Evolutionary conservation across 2,797 vertebrate species (phyloP).

Genomic region (Crax fasciolata): DNA sequence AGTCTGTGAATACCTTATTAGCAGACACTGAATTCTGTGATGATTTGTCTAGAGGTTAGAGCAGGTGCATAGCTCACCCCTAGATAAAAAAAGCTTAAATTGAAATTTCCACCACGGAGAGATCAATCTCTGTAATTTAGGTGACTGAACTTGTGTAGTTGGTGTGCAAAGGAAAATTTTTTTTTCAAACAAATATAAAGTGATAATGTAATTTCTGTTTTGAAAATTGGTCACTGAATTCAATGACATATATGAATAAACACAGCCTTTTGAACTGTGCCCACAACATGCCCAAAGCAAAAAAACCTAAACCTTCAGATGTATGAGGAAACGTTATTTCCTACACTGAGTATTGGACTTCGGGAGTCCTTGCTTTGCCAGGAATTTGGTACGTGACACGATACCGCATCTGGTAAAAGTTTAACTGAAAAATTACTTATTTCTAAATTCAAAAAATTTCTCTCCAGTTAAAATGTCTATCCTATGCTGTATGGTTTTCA

Average conservation of each 20-base stretch:
- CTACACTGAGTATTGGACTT: background rate
- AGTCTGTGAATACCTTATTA: background rate
- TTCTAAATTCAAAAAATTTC: background rate
- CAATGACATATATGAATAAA: background rate
- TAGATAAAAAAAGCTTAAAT: conserved; percentile 36
- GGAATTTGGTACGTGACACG: background rate
- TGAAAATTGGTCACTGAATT: background rate
- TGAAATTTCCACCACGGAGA: background rate
- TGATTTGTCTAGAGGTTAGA: background rate
- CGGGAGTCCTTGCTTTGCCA: background rate
- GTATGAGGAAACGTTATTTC: background rate
- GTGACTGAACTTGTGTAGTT: background rate
- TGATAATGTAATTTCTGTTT: background rate
- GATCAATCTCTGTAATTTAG: conserved; percentile 2
- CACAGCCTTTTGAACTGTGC: background rate
- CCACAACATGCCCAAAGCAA: background rate
- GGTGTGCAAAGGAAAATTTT: background rate
- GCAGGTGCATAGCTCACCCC: background rate
- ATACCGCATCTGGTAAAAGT: background rate
- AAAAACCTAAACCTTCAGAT: background rate
- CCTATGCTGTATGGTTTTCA: background rate
- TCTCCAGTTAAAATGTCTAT: background rate
- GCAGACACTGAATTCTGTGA: background rate
- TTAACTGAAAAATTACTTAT: conserved; percentile 6
- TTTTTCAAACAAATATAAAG: conserved; percentile 23